phyloP scores from a whole-genome alignment of 2,797 vertebrate genomes.

The Aldrovandia affinis region DNA sequence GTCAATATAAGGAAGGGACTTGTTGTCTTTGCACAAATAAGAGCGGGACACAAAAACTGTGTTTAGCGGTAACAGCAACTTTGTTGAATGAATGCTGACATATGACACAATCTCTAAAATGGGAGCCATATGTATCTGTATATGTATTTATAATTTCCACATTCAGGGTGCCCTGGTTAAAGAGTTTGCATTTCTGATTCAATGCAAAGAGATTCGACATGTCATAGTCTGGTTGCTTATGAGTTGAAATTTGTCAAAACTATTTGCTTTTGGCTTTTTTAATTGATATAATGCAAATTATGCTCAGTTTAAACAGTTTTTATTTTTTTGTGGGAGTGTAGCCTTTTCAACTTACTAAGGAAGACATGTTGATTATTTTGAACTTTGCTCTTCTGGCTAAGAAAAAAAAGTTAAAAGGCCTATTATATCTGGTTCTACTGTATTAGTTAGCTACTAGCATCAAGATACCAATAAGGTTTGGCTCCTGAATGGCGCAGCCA shows the following conservation, averaged over 20 bases:
- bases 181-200: neutral
- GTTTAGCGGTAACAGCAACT: neutral
- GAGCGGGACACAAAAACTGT: neutral
- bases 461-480: too few species aligned
- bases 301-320: neutral
- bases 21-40: neutral
- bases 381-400: neutral
- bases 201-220: neutral
- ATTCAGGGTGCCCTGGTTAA: neutral
- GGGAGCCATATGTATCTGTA: neutral
- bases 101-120: neutral
- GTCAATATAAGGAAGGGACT: slow-evolving; percentile 7
- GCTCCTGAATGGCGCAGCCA: too few species aligned
- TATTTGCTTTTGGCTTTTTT: neutral
- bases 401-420: neutral
- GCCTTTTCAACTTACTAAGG: neutral
- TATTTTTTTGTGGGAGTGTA: neutral
- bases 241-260: neutral
- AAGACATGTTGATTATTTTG: neutral
- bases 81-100: slow-evolving; percentile 16
- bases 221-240: neutral
- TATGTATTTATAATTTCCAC: neutral
- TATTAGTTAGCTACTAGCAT: too few species aligned
- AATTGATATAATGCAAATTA: neutral
- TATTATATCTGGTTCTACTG: too few species aligned